Evolutionary conservation across 2,113 vertebrate species (phyloP).

Genomic region (Ivindomyrus marchei): DNA sequence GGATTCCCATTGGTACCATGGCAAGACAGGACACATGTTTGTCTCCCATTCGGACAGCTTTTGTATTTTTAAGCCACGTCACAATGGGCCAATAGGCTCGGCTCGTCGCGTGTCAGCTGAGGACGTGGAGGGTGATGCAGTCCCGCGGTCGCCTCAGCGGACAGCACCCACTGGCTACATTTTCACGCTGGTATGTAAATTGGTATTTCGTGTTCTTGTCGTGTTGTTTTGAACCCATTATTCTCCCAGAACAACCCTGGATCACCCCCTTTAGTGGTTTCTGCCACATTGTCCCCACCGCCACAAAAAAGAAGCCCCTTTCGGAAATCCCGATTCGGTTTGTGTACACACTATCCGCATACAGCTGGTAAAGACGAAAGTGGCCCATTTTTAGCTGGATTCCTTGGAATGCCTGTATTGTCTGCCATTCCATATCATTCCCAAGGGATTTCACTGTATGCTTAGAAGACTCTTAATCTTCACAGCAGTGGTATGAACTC

Average conservation of each 20-base stretch:
- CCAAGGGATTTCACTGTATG: not conserved
- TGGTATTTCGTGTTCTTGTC: not conserved
- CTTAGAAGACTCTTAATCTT: not conserved
- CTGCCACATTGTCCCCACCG: not conserved
- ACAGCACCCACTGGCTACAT: not conserved
- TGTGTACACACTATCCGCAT: not conserved
- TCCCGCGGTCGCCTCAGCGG: not conserved
- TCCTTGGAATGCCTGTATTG: not conserved
- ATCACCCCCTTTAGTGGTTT: not conserved
- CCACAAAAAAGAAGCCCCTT: not conserved
- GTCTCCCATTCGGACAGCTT: not conserved
- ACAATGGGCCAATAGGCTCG: not conserved
- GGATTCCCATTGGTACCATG: not conserved
- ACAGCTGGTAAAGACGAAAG: not conserved
- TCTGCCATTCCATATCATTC: not conserved
- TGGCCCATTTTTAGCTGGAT: not conserved
- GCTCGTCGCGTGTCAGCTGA: not conserved
- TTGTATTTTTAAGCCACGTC: not conserved
- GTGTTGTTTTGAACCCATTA: slow-evolving; percentile 7
- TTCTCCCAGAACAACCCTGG: not conserved
- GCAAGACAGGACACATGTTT: not conserved
- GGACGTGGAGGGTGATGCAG: not conserved
- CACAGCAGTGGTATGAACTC: not conserved
- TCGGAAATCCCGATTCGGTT: not conserved
- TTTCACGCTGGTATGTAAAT: slow-evolving; percentile 5